Percentiles rank a stretch among this genome's conserved stretches.
Evolutionary conservation across 2,797 vertebrate species (phyloP).

Genomic region (Adelosebastes latens): DNA sequence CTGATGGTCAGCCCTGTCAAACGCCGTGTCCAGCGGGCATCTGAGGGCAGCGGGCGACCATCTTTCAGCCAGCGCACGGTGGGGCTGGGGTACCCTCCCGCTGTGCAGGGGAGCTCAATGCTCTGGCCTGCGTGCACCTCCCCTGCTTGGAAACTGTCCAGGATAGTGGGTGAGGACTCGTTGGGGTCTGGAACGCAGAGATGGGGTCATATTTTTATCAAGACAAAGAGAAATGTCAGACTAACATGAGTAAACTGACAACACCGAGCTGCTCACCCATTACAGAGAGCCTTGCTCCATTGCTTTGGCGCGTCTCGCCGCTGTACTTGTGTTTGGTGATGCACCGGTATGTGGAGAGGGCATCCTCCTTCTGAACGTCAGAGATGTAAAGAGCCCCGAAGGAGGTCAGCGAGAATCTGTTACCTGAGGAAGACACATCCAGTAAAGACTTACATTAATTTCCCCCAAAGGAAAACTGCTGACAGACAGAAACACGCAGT

Average conservation of each 20-base stretch:
- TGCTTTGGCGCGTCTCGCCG: conserved; percentile 97
- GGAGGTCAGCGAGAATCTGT: conserved; percentile 95
- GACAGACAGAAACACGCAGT: conserved; percentile 5
- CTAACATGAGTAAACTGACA: not conserved
- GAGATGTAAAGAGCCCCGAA: conserved; percentile 98
- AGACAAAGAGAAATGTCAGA: not conserved
- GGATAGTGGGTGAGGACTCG: conserved; percentile 92
- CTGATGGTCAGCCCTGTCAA: conserved; percentile 94
- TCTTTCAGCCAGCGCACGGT: conserved; percentile 97
- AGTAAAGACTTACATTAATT: conserved; percentile 16
- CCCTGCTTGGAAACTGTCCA: conserved; percentile 95
- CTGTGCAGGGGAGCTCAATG: conserved; percentile 93
- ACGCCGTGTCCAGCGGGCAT: conserved; percentile 93
- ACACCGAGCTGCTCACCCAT: conserved; percentile 82
- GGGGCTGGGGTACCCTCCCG: conserved; percentile 95
- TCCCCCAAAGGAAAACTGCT: not conserved
- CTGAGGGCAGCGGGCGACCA: conserved; percentile 90
- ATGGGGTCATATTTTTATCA: not conserved
- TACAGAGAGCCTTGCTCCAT: conserved; percentile 95
- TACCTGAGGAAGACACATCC: conserved; percentile 83
- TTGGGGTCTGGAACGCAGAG: conserved; percentile 85
- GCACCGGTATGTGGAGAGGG: conserved; percentile 97
- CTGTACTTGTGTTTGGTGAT: conserved; percentile 99
- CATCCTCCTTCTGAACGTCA: conserved; percentile 98
- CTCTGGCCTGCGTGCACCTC: conserved; percentile 89